These are phyloP conservation scores for Hippocampus zosterae DNA, from an alignment of 2,113 vertebrate species.

Conservation along the genomic window DNA sequence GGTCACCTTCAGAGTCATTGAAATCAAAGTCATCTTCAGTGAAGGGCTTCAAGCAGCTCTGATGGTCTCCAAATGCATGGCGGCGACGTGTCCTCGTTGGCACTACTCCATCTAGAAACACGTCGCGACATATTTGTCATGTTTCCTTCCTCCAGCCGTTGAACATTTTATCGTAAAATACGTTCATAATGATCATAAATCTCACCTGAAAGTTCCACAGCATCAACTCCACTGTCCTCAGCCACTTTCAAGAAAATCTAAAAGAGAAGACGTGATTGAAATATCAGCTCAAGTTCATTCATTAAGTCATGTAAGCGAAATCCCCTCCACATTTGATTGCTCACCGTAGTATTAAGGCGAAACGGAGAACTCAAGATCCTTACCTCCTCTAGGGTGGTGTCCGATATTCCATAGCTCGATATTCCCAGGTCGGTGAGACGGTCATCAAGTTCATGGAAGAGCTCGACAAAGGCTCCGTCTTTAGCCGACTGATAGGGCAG, in stretches of 20 bases:
- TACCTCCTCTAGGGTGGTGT: slow-evolving; percentile 96
- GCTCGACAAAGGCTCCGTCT: slow-evolving; percentile 92
- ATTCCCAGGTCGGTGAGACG: slow-evolving; percentile 90
- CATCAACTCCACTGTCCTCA: slow-evolving; percentile 90
- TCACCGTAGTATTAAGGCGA: not conserved
- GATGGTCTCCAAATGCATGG: slow-evolving; percentile 88
- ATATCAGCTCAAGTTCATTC: not conserved
- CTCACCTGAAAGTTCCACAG: slow-evolving; percentile 89
- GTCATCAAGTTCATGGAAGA: slow-evolving; percentile 97
- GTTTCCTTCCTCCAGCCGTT: not conserved
- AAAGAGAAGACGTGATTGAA: not conserved
- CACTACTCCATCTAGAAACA: slow-evolving; percentile 82
- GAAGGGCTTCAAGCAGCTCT: slow-evolving; percentile 94
- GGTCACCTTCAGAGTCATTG: slow-evolving; percentile 92
- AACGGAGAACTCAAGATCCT: not conserved
- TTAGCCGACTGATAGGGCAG: slow-evolving; percentile 92
- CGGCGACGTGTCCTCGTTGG: slow-evolving; percentile 85
- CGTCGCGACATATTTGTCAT: no score
- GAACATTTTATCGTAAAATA: not conserved
- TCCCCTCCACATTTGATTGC: not conserved
- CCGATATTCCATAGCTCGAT: slow-evolving; percentile 96
- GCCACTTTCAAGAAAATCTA: slow-evolving; percentile 99
- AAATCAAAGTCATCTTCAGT: slow-evolving; percentile 93
- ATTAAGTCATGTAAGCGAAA: not conserved
- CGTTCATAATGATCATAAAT: not conserved